phyloP scores from a whole-genome alignment of 2,888 invertebrate genomes.

The Norana najaformis region DNA sequence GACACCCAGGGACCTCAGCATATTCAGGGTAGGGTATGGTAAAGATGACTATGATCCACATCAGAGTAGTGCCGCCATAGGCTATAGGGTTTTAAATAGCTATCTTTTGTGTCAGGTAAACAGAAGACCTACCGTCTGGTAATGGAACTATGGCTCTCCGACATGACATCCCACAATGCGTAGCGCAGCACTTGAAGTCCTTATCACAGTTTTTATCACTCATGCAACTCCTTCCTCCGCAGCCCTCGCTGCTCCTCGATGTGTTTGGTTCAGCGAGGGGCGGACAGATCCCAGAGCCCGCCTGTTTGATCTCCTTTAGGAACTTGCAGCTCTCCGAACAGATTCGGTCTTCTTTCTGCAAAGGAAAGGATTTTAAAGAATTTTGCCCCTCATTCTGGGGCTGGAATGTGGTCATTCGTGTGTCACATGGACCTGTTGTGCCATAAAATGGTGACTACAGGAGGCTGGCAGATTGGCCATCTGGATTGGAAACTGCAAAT shows the following conservation, averaged over 20 bases:
- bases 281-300: conserved; percentile 60
- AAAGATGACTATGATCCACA: neutral
- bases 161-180: neutral
- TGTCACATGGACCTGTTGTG: too few relatives aligned
- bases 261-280: neutral
- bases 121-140: neutral
- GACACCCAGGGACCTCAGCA: neutral
- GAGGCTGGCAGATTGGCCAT: too few relatives aligned
- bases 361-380: neutral
- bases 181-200: neutral
- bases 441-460: too few relatives aligned
- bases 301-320: conserved; percentile 51
- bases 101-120: too few relatives aligned
- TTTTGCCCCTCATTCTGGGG: too few relatives aligned
- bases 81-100: too few relatives aligned
- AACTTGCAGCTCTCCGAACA: conserved; percentile 54
- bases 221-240: neutral
- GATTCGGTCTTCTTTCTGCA: conserved; percentile 17
- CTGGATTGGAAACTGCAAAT: too few relatives aligned
- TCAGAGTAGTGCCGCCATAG: too few relatives aligned
- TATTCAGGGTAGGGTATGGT: neutral
- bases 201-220: conserved; percentile 18
- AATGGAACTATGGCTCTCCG: neutral
- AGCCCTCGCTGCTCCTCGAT: neutral
- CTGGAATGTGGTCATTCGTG: too few relatives aligned